These are phyloP conservation scores for Tetranychus cinnabarinus DNA, from an alignment of 1,140 invertebrate genomes.

Conservation along the genomic window DNA sequence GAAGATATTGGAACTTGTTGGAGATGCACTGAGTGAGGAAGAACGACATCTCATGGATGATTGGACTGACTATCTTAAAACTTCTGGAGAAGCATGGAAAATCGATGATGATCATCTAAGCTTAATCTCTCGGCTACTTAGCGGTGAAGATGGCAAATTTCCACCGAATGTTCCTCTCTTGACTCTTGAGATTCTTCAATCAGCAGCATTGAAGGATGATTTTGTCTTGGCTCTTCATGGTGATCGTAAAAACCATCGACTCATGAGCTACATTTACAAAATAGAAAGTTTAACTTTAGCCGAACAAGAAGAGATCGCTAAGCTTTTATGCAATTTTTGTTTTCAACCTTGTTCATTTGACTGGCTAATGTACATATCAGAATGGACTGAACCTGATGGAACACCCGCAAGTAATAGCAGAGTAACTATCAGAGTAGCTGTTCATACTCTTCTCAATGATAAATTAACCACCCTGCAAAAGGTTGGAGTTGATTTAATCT, in stretches of 20 bases:
- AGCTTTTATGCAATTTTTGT: conserved; percentile 71
- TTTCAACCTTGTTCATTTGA: conserved; percentile 66
- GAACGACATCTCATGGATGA: conserved; percentile 30
- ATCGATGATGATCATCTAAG: conserved; percentile 60
- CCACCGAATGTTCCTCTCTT: conserved; percentile 11
- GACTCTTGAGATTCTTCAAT: conserved; percentile 8
- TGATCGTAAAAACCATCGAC: conserved; percentile 57
- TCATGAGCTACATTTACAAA: conserved; percentile 66
- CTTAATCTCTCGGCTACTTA: conserved; percentile 31
- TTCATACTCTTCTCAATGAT: conserved; percentile 55
- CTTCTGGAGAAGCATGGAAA: conserved; percentile 70
- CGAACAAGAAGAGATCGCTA: conserved; percentile 49
- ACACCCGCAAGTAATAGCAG: conserved; percentile 59
- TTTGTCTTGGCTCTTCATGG: conserved; percentile 68
- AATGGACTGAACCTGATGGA: conserved; percentile 40
- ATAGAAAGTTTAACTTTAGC: conserved; percentile 48
- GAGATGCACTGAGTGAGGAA: conserved; percentile 31
- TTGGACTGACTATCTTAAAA: conserved; percentile 57
- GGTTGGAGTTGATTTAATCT: conserved; percentile 55
- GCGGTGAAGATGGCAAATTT: conserved; percentile 13
- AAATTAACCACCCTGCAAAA: conserved; percentile 39
- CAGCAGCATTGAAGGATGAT: conserved; percentile 59
- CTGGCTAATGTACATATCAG: conserved; percentile 41
- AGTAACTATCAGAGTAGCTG: conserved; percentile 64
- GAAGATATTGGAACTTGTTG: conserved; percentile 30